These are phyloP conservation scores for Ptychoptera albimana DNA, from an alignment of 2,888 invertebrate species.

Conservation along the genomic window DNA sequence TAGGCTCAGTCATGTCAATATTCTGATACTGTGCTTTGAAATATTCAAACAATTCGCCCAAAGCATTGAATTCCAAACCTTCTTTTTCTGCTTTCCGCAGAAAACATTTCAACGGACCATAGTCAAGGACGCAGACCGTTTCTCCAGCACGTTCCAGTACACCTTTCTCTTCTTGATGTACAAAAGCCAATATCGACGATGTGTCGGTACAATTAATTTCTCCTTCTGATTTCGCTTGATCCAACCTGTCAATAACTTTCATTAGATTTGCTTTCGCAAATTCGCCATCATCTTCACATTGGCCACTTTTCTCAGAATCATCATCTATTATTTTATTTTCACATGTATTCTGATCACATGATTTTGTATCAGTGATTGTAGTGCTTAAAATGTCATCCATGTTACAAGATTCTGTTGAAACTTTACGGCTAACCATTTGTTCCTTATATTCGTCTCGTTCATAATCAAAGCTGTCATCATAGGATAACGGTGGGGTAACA, in stretches of 20 bases:
- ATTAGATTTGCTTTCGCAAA: constrained; percentile 4
- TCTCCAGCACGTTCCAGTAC: constrained; percentile 5
- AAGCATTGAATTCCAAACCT: constrained; percentile 8
- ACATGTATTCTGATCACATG: no score
- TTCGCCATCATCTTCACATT: neutral
- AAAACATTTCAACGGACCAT: constrained; percentile 6
- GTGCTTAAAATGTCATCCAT: constrained; percentile 1
- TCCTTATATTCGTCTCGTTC: constrained; percentile 7
- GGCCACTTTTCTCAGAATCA: neutral
- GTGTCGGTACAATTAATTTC: constrained; percentile 6
- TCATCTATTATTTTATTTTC: neutral
- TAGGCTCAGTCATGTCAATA: no score
- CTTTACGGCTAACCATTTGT: neutral
- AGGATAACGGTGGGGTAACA: constrained; percentile 7
- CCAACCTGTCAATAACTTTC: constrained; percentile 4
- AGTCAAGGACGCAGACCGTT: neutral
- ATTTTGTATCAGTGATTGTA: neutral
- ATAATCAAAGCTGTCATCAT: constrained; percentile 12
- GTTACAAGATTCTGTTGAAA: neutral
- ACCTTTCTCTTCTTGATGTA: constrained; percentile 6
- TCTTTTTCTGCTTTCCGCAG: constrained; percentile 6
- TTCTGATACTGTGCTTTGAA: constrained; percentile 3
- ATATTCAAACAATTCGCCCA: constrained; percentile 10
- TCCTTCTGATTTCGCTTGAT: constrained; percentile 3
- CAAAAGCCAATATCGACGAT: constrained; percentile 8